Evolutionary conservation across 2,113 vertebrate species (phyloP).

Genomic region (Cercopithecus mona): DNA sequence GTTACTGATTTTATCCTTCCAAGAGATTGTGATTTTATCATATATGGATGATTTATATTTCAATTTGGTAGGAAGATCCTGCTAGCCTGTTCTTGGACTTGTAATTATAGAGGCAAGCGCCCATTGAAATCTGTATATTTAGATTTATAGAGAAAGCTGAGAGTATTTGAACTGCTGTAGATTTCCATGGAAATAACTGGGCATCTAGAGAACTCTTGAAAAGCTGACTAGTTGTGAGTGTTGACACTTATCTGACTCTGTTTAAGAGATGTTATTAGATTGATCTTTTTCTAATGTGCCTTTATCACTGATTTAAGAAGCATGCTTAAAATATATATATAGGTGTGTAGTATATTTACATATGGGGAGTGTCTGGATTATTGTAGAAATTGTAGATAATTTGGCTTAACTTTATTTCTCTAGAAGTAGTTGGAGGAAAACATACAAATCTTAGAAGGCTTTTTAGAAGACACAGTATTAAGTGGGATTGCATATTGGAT

Average conservation of each 20-base stretch:
- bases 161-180: not conserved
- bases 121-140: not conserved
- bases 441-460: not conserved
- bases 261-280: not conserved
- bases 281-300: not conserved
- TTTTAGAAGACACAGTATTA: not conserved
- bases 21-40: not conserved
- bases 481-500: not conserved
- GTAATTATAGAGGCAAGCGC: not conserved
- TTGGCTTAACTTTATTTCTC: constrained; percentile 11
- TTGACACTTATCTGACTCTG: not conserved
- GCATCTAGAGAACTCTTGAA: not conserved
- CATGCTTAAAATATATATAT: not conserved
- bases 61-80: not conserved
- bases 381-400: not conserved
- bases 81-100: not conserved
- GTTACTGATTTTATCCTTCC: not conserved
- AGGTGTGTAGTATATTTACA: not conserved
- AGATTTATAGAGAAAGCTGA: not conserved
- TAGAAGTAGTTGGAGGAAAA: constrained; percentile 8
- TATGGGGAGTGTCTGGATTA: not conserved
- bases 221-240: not conserved
- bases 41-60: not conserved
- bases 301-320: constrained; percentile 20
- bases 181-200: not conserved